These are phyloP conservation scores for Lanistes nyassanus DNA, from an alignment of 1,140 invertebrate species.

Conservation along the genomic window DNA sequence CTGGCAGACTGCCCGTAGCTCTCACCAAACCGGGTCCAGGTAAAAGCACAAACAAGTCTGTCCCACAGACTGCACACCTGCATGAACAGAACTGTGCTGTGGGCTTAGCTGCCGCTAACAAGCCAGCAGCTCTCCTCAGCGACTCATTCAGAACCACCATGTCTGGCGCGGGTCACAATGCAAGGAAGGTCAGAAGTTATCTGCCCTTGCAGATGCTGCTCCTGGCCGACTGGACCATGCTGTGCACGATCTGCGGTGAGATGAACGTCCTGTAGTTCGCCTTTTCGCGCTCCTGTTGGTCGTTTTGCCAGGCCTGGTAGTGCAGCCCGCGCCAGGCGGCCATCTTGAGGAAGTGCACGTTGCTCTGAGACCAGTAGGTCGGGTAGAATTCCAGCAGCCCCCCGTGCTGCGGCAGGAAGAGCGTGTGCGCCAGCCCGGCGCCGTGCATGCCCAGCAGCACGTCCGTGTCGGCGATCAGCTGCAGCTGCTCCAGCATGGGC, in stretches of 20 bases:
- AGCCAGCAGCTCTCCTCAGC: no score
- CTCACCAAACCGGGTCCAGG: no score
- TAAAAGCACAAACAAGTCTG: no score
- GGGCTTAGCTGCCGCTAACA: no score
- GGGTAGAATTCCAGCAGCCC: constrained; percentile 90
- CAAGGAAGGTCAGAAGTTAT: no score
- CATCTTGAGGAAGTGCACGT: constrained; percentile 57
- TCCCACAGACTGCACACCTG: no score
- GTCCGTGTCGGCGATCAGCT: constrained; percentile 76
- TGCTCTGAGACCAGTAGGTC: constrained; percentile 47
- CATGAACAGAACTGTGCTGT: no score
- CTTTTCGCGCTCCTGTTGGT: constrained; percentile 44
- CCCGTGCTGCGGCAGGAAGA: constrained; percentile 96
- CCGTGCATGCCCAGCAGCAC: constrained; percentile 97
- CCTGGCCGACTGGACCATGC: constrained; percentile 28
- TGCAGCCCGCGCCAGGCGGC: constrained; percentile 57
- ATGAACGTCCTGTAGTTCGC: constrained; percentile 44
- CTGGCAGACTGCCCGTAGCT: no score
- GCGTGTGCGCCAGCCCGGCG: constrained; percentile 90
- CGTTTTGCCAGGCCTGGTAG: constrained; percentile 57
- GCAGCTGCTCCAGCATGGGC: constrained; percentile 52
- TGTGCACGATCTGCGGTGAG: constrained; percentile 27
- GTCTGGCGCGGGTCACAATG: no score
- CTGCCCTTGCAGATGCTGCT: constrained; percentile 28
- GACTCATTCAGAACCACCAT: no score